Conservation (phyloP, 2,113 vertebrate genomes). For the Eolophus roseicapilla region DNA sequence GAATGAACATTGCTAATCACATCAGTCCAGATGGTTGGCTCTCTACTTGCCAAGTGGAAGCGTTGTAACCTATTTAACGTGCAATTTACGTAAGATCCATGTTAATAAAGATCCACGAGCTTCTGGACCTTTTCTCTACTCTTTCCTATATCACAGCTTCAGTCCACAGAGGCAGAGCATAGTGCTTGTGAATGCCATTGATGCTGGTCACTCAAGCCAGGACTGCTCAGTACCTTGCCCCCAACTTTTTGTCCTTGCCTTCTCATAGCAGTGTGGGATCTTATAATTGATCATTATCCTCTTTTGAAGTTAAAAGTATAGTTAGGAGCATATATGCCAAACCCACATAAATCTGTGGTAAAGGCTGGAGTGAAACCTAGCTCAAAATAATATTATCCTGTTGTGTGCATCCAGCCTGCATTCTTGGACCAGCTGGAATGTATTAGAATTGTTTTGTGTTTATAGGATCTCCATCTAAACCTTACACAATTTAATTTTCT, state of each 20-base stretch:
- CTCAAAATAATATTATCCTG: slow-evolving; percentile 40
- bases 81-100: slow-evolving; percentile 53
- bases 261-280: not conserved
- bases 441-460: slow-evolving; percentile 46
- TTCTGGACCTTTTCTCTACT: not conserved
- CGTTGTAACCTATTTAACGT: slow-evolving; percentile 62
- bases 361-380: slow-evolving; percentile 1
- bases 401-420: not conserved
- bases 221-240: not conserved
- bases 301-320: slow-evolving; percentile 28
- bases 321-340: not conserved
- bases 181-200: not conserved
- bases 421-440: slow-evolving; percentile 4
- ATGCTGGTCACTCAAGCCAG: not conserved
- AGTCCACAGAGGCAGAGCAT: not conserved
- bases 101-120: slow-evolving; percentile 57
- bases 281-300: slow-evolving; percentile 2
- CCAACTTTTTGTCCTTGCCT: not conserved
- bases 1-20: slow-evolving; percentile 69
- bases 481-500: slow-evolving; percentile 35
- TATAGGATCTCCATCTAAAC: slow-evolving; percentile 15
- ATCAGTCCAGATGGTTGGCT: slow-evolving; percentile 68
- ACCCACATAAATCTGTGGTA: not conserved
- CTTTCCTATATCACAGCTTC: not conserved
- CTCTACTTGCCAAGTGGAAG: slow-evolving; percentile 64